Conservation (phyloP, 2,888 invertebrate genomes). For the Orgyia antiqua region DNA sequence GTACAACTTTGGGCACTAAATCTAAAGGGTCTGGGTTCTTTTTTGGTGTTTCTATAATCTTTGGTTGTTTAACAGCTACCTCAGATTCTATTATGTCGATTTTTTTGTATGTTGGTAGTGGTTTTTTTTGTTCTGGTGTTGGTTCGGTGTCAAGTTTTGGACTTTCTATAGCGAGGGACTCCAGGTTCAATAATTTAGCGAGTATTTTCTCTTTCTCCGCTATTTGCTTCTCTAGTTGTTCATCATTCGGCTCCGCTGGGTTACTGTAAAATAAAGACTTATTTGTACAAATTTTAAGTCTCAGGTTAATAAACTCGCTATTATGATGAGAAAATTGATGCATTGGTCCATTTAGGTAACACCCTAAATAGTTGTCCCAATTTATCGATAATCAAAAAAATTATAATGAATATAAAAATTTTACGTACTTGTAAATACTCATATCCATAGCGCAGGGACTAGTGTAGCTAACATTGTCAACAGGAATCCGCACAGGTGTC, state of each 20-base stretch:
- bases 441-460: constrained; percentile 55
- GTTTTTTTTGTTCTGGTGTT: constrained; percentile 8
- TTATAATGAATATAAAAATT: too few species aligned
- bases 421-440: constrained; percentile 46
- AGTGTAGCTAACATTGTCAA: constrained; percentile 42
- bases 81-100: constrained; percentile 11
- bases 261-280: constrained; percentile 45
- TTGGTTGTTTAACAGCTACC: constrained; percentile 11
- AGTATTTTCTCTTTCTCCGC: constrained; percentile 86
- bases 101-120: constrained; percentile 7
- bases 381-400: too few species aligned
- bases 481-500: constrained; percentile 40
- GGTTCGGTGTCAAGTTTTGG: constrained; percentile 13
- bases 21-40: constrained; percentile 34
- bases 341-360: too few species aligned
- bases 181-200: constrained; percentile 82
- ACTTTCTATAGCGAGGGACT: constrained; percentile 58
- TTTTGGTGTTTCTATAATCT: constrained; percentile 12
- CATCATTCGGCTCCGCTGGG: constrained; percentile 77
- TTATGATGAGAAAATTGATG: too few species aligned
- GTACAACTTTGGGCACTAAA: constrained; percentile 66
- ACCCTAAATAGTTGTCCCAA: too few species aligned
- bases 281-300: neutral
- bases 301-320: neutral
- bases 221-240: constrained; percentile 83